Evolutionary conservation across 2,113 vertebrate genomes (phyloP), one percentile per base, ranked within the genome.

Genomic region (Cottus gobio): DNA sequence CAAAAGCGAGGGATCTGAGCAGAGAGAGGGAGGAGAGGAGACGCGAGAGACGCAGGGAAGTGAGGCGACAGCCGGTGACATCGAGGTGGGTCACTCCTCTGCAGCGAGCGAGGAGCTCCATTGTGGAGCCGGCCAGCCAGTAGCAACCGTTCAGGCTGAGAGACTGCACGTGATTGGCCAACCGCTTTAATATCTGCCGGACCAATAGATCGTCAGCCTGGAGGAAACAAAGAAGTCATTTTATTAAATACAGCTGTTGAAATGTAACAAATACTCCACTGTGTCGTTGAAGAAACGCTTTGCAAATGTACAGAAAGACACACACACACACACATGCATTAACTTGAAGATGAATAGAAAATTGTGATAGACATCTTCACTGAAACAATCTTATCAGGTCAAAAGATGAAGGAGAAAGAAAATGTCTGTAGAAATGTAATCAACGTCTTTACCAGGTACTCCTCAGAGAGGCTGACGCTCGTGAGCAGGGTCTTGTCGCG

Each of bases 71-170:
- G 71, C 97, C 98, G 0, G 96, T 96, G 37, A 99, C 87, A 85
- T 98, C 97, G n/a, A 99, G 94, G 57, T 94, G 96, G 0, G 97
- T 95, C 91, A 99, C 93, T 75, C 92, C 90, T 56, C 93, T 95
- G 94, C 98, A 99, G 34, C 95, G 95, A 0, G 93, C 94, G 1
- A 97, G 86, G 0, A 95, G 93, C 52, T 99, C 97, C 4, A 98
- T 77, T 0, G 95, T 96, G 16, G 94, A 86, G 30, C 95, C 94
- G 0, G 96, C 91, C 76, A 99, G 88, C 98, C 98, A 99, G 63
- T 99, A 99, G 92, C 97, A 99, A 44, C 97, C 97, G 0, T 96
- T 96, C 90, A 98, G 91, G 92, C 96, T 96, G 78, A 99, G 95
- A 71, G 96, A 96, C 89, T 96, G 96, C 81, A 99, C 96, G 11